Percentiles rank a stretch among this genome's conserved stretches.
Evolutionary conservation across 2,888 invertebrate genomes (phyloP).

Genomic region (Seira ritae): DNA sequence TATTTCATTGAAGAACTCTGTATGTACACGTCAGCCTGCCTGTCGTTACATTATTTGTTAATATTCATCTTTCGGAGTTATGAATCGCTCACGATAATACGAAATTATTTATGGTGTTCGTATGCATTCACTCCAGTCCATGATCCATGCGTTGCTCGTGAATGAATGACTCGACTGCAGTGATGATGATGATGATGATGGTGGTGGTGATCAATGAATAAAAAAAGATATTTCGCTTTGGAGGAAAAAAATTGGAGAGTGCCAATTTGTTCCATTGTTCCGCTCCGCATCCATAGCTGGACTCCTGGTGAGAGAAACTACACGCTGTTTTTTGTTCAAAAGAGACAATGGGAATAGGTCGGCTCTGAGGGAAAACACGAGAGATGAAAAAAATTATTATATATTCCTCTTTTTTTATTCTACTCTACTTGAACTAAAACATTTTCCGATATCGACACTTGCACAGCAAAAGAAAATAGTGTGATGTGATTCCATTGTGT

Average conservation of each 20-base stretch:
- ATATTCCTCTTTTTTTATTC: neutral
- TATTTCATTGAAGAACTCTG: too few species aligned
- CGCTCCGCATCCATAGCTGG: conserved; percentile 52
- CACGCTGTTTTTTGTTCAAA: conserved; percentile 13
- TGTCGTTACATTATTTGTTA: too few species aligned
- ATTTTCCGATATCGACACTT: neutral
- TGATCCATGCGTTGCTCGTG: too few species aligned
- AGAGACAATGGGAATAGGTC: conserved; percentile 48
- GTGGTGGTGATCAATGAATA: conserved; percentile 52
- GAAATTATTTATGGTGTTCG: too few species aligned
- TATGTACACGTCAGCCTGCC: too few species aligned
- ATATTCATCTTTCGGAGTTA: too few species aligned
- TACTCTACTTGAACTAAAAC: neutral
- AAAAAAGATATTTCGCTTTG: conserved; percentile 17
- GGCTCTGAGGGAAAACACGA: too few species aligned
- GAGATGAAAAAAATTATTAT: conserved; percentile 26
- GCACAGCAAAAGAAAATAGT: neutral
- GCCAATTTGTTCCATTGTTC: conserved; percentile 66
- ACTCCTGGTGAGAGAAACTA: conserved; percentile 58
- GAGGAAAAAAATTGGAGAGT: conserved; percentile 51
- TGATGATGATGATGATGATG: too few species aligned
- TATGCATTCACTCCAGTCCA: too few species aligned
- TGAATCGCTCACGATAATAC: too few species aligned
- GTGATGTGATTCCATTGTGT: too few species aligned
- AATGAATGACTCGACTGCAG: conserved; percentile 44